Base-by-base conservation (phyloP, 2,797 vertebrate species). In the Macropus fuliginosus region DNA sequence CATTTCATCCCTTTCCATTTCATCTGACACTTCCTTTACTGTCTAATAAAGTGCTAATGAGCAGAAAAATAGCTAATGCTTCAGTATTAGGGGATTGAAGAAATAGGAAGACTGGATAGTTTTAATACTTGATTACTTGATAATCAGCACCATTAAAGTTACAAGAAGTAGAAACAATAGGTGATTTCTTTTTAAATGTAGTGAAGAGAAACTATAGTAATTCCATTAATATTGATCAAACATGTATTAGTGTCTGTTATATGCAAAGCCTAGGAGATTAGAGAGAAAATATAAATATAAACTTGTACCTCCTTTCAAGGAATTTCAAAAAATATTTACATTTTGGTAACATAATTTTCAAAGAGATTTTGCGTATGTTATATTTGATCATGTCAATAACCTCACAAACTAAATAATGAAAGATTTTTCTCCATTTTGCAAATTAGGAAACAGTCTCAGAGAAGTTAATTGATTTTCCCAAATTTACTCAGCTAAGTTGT, bases 31-130 rank as follows among this genome's bases (percentile, higher is more conserved):
- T 18, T 40, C 34, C 56, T 56, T 14, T 93, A 66, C 94, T 95
- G 94, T 93, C 9, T 81, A 93, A 94, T 92, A 3, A 92, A 94
- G 6, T 92, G 46, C 57, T 91, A 57, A 34, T 91, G 94, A 81
- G 91, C 54, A 8, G 93, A 0, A 21, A 92, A 93, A 56, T 95
- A 87, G 9, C 21, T 0, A 31, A 93, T 90, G 0, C 27, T 0
- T 46, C 3, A 27, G 10, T 54, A 50, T 3, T 28, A 93, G 11
- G 0, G 2, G 56, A 91, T 29, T 92, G 57, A 93, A 92, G 55
- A 16, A 46, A 94, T 93, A 59, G 18, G 28, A 94, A 95, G 56
- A 89, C 29, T 0, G 1, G 18, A 16, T 16, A 92, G 10, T 90
- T 12, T 57, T 93, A 50, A 91, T 66, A 81, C 28, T 55, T 55